These are phyloP conservation scores for Bombus ignitus DNA, from an alignment of 1,140 invertebrate species.

Conservation along the genomic window DNA sequence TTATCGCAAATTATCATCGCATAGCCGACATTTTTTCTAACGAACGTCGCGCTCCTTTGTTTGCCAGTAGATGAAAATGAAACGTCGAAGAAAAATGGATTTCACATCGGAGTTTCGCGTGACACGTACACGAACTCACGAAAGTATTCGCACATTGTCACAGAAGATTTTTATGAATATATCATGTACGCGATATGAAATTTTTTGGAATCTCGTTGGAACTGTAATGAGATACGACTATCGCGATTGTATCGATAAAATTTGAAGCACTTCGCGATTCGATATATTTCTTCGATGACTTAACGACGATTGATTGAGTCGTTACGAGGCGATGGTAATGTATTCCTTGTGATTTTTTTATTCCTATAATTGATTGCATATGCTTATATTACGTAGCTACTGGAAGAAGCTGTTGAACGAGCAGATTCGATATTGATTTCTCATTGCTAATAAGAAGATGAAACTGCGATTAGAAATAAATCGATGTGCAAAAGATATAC, in stretches of 20 bases:
- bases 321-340: neutral
- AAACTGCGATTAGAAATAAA: too few species aligned
- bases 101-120: neutral
- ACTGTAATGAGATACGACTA: too few species aligned
- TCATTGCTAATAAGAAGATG: neutral
- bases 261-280: too few species aligned
- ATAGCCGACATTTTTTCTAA: neutral
- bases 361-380: neutral
- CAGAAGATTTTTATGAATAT: too few species aligned
- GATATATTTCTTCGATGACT: neutral
- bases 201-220: too few species aligned
- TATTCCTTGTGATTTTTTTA: neutral
- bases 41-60: neutral
- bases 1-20: too few species aligned
- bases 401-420: neutral
- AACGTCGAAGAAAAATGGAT: neutral
- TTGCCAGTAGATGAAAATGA: too few species aligned
- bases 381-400: neutral
- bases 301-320: neutral
- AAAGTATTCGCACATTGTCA: too few species aligned
- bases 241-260: too few species aligned
- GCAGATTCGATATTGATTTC: neutral
- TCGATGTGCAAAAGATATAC: too few species aligned
- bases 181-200: too few species aligned
- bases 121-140: too few species aligned